Conservation (phyloP, 2,113 vertebrate genomes). For the Ophthalmolycus amberensis region DNA sequence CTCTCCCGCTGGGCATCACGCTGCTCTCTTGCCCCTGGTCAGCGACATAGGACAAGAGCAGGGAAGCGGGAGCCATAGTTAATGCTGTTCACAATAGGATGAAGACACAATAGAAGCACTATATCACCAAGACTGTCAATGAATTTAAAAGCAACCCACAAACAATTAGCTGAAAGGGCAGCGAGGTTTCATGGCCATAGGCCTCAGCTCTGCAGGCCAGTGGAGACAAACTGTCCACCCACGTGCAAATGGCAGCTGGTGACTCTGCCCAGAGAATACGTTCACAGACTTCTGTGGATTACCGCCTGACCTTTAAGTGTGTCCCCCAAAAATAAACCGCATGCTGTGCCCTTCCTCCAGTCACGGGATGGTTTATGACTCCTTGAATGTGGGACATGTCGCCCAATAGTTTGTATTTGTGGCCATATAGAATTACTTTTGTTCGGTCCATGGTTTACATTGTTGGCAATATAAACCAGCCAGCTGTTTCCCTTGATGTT, state of each 20-base stretch:
- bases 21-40: slow-evolving; percentile 74
- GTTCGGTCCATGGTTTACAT: slow-evolving; percentile 51
- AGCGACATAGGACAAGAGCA: slow-evolving; percentile 61
- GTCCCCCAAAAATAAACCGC: slow-evolving; percentile 73
- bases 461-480: slow-evolving; percentile 40
- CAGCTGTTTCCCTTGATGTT: slow-evolving; percentile 58
- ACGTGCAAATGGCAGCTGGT: slow-evolving; percentile 83
- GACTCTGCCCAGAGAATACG: slow-evolving; percentile 71
- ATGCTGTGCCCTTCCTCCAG: slow-evolving; percentile 71
- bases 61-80: slow-evolving; percentile 72
- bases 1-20: slow-evolving; percentile 77
- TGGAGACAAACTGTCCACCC: slow-evolving; percentile 84
- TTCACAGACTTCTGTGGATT: slow-evolving; percentile 67
- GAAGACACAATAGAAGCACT: slow-evolving; percentile 82
- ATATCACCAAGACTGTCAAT: slow-evolving; percentile 85
- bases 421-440: slow-evolving; percentile 52
- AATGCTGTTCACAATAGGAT: slow-evolving; percentile 78
- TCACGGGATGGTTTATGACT: slow-evolving; percentile 73
- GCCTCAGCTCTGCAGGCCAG: slow-evolving; percentile 66
- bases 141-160: slow-evolving; percentile 83
- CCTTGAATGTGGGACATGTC: slow-evolving; percentile 64
- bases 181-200: slow-evolving; percentile 72
- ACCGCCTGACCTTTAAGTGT: slow-evolving; percentile 75
- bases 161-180: slow-evolving; percentile 86
- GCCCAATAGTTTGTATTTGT: slow-evolving; percentile 63